Percentiles rank a stretch among this genome's conserved stretches.
Evolutionary conservation across 2,797 vertebrate species (phyloP).

Genomic region (Notamacropus eugenii): DNA sequence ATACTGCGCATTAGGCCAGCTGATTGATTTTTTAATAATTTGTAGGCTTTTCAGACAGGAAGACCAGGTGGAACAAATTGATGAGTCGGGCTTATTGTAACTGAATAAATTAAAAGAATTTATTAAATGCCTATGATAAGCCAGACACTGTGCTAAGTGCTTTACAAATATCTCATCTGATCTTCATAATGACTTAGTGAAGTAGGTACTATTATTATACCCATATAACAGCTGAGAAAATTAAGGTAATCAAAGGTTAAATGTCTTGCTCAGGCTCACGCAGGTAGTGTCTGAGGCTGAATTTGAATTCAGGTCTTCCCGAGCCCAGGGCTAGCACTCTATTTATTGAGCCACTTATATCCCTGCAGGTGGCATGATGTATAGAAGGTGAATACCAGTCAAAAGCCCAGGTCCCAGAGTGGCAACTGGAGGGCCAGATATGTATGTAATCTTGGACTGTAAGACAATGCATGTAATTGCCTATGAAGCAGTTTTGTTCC

Average conservation of each 20-base stretch:
- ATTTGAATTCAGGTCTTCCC: background rate
- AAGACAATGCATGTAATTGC: background rate
- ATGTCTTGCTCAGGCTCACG: background rate
- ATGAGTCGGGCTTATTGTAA: background rate
- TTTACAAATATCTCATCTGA: background rate
- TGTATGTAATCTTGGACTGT: background rate
- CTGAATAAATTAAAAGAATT: background rate
- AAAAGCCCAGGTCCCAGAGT: background rate
- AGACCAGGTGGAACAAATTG: background rate
- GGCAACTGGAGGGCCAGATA: background rate
- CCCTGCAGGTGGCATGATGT: background rate
- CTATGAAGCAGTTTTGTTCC: background rate
- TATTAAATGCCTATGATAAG: background rate
- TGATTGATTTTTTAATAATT: background rate
- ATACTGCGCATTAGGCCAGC: background rate
- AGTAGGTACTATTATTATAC: background rate
- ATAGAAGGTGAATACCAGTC: background rate
- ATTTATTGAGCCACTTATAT: background rate
- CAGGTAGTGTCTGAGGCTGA: background rate
- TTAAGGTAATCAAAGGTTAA: background rate
- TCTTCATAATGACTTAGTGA: background rate
- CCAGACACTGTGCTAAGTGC: background rate
- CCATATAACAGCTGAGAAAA: background rate
- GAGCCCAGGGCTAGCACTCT: background rate
- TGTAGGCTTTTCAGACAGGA: background rate